Base-by-base conservation (phyloP, 2,113 vertebrate genomes). In the Gambusia affinis region DNA sequence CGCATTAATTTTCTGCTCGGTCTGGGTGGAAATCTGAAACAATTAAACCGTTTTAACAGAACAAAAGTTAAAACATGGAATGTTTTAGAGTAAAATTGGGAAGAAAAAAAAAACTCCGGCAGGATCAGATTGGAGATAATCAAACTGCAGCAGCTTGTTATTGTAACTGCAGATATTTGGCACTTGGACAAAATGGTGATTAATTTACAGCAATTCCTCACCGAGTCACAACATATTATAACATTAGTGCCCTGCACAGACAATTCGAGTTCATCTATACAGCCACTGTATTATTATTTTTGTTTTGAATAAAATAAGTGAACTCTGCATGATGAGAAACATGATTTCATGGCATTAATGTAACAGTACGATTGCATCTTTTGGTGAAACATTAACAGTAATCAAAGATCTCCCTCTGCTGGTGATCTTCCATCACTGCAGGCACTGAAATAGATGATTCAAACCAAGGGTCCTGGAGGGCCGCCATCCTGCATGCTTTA, bases 111-210 rank as follows among this genome's bases (percentile, higher is more conserved):
- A 66, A 27, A 14, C 39, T 11, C 30, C 10, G 42, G 69, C 67
- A 47, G 17, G 17, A 47, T 47, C 14, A 47, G 1, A 42, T 31
- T 47, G 60, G 10, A 12, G 62, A 79, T 76, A 70, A 73, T 51
- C 70, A 65, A 67, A 78, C 79, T 79, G 81, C 80, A 77, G 79
- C 75, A 88, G 82, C 76, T 79, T 85, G 75, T 85, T 85, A 54
- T 72, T 88, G 70, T 86, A 76, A 86, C 44, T 71, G 80, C 61
- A 90, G 0, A 6, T 47, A 71, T 88, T 91, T 91, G 91, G 91
- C 91, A 93, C 79, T 61, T 54, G 15, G 17, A 83, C 35, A 83
- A 80, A 37, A 64, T 68, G 73, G 72, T 29, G 77, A 81, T 60
- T 72, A 79, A 78, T 77, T 57, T 67, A 86, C 51, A 79, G 68